Conservation (phyloP, 2,888 invertebrate genomes). For the Embidobia sp. region DNA sequence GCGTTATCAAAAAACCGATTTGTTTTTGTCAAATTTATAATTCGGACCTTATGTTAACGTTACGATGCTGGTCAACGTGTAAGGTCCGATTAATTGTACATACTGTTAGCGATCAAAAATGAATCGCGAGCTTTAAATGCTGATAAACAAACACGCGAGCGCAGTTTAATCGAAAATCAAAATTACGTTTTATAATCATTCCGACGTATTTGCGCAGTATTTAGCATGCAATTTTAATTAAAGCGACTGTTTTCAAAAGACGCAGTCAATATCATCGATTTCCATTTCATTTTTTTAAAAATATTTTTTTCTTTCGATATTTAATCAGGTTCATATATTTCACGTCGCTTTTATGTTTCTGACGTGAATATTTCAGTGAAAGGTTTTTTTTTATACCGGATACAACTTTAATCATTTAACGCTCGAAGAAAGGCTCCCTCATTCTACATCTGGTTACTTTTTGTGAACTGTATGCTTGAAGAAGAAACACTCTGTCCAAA, state of each 20-base stretch:
- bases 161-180: background rate
- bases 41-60: too few species aligned
- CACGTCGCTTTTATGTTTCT: conserved; percentile 12
- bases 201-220: background rate
- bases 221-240: too few species aligned
- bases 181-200: conserved; percentile 1
- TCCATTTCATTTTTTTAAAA: background rate
- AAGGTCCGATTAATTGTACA: too few species aligned
- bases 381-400: conserved; percentile 28
- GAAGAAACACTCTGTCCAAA: conserved; percentile 34
- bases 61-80: too few species aligned
- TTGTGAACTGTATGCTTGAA: conserved; percentile 32
- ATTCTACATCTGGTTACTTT: conserved; percentile 46
- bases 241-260: too few species aligned
- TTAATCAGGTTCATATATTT: background rate
- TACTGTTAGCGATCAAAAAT: too few species aligned
- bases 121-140: too few species aligned
- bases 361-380: conserved; percentile 30
- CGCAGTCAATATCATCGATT: background rate
- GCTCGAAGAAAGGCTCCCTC: conserved; percentile 35
- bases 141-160: too few species aligned
- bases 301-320: conserved; percentile 1
- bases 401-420: conserved; percentile 56
- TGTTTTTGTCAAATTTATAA: too few species aligned
- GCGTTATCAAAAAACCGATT: too few species aligned